Conservation (phyloP, 2,797 vertebrate species). For the Betta splendens region DNA sequence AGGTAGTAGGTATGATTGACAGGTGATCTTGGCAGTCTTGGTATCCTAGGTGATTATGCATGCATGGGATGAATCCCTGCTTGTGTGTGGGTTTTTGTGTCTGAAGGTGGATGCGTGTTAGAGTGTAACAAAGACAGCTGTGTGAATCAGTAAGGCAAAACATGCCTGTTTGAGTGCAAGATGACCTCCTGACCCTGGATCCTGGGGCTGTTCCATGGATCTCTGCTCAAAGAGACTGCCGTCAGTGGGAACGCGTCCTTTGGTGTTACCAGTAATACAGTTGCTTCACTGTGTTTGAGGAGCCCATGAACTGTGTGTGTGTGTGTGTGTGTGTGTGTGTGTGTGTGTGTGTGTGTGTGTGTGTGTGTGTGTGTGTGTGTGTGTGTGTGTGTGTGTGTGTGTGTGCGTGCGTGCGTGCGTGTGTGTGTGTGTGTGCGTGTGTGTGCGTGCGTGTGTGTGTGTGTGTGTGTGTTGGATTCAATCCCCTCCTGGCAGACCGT, state of each 20-base stretch:
- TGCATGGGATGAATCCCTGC: constrained; percentile 59
- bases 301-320: constrained; percentile 51
- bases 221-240: constrained; percentile 28
- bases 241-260: constrained; percentile 37
- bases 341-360: too few species aligned
- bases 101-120: constrained; percentile 42
- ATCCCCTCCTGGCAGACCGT: constrained; percentile 42
- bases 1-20: constrained; percentile 54
- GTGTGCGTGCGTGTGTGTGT: too few species aligned
- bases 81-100: constrained; percentile 57
- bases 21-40: constrained; percentile 43
- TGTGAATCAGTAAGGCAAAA: constrained; percentile 57
- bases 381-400: too few species aligned
- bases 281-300: constrained; percentile 40
- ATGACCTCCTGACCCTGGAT: constrained; percentile 52
- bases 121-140: constrained; percentile 45
- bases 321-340: too few species aligned
- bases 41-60: constrained; percentile 59
- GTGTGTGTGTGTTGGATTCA: too few species aligned
- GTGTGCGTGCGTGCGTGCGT: too few species aligned
- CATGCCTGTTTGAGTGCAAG: constrained; percentile 26
- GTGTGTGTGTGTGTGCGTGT: too few species aligned
- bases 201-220: constrained; percentile 54
- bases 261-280: constrained; percentile 52
- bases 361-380: too few species aligned